Evolutionary conservation across 2,797 vertebrate genomes (phyloP).

Genomic region (Centropyge bicolor): DNA sequence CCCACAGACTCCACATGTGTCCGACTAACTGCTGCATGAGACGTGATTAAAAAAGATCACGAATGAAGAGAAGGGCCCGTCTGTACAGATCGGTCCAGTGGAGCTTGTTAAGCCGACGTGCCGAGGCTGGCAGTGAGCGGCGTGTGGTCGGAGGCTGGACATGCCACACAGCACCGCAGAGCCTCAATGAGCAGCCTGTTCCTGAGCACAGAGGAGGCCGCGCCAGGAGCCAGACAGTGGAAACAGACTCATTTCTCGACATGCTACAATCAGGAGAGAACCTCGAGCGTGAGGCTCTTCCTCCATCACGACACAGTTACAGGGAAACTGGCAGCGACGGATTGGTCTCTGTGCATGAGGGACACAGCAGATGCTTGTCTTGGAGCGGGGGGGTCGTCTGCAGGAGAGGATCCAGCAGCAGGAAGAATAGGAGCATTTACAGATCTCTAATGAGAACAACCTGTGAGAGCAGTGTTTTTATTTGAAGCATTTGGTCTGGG

Average conservation of each 20-base stretch:
- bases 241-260: conserved; percentile 44
- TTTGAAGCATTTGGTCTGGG: conserved; percentile 26
- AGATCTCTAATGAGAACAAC: conserved; percentile 46
- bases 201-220: conserved; percentile 8
- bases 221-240: conserved; percentile 19
- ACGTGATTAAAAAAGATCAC: background rate
- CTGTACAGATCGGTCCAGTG: conserved; percentile 7
- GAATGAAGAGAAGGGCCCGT: background rate
- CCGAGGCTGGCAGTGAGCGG: background rate
- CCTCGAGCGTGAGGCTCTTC: conserved; percentile 17
- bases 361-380: conserved; percentile 26
- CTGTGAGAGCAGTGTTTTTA: conserved; percentile 1
- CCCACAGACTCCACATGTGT: background rate
- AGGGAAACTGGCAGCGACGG: conserved; percentile 5
- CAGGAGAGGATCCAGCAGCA: conserved; percentile 13
- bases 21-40: background rate
- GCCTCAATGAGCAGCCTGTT: conserved; percentile 55
- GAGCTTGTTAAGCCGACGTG: conserved; percentile 18
- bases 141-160: conserved; percentile 31
- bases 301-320: conserved; percentile 54
- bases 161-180: conserved; percentile 25
- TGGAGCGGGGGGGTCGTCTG: background rate
- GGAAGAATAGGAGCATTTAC: conserved; percentile 36
- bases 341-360: conserved; percentile 26
- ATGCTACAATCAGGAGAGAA: conserved; percentile 50